Evolutionary conservation across 2,113 vertebrate genomes (phyloP).

Genomic region (Seriola dumerili): DNA sequence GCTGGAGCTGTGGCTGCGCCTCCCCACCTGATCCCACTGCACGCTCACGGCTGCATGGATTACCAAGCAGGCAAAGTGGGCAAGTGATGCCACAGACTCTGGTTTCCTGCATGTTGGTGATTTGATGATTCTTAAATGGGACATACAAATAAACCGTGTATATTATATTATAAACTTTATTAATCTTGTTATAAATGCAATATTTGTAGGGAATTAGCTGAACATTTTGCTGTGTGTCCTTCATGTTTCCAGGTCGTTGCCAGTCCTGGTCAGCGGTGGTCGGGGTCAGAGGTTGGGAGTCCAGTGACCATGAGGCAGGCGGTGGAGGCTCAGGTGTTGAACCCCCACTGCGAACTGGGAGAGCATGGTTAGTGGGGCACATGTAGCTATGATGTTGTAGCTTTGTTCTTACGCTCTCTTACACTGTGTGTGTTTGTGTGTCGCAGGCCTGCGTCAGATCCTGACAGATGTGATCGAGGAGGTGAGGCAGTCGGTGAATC

Average conservation of each 20-base stretch:
- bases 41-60: constrained; percentile 14
- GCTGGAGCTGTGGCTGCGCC: constrained; percentile 17
- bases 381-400: not conserved
- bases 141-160: too few species aligned
- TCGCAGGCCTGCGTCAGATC: constrained; percentile 88
- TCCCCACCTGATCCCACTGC: constrained; percentile 20
- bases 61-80: not conserved
- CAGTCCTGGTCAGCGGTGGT: not conserved
- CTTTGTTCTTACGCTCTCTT: not conserved
- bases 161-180: too few species aligned
- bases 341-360: constrained; percentile 69
- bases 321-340: constrained; percentile 76
- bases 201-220: too few species aligned
- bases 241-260: constrained; percentile 4
- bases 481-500: constrained; percentile 86
- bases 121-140: too few species aligned
- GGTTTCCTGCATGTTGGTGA: too few species aligned
- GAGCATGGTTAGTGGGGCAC: constrained; percentile 72
- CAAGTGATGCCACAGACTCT: not conserved
- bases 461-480: constrained; percentile 89
- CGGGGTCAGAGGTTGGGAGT: constrained; percentile 6
- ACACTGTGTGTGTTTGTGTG: not conserved
- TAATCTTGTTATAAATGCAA: too few species aligned
- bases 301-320: constrained; percentile 77
- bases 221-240: not conserved